phyloP scores from a whole-genome alignment of 2,888 invertebrate species.

The Drosophila cracens region DNA sequence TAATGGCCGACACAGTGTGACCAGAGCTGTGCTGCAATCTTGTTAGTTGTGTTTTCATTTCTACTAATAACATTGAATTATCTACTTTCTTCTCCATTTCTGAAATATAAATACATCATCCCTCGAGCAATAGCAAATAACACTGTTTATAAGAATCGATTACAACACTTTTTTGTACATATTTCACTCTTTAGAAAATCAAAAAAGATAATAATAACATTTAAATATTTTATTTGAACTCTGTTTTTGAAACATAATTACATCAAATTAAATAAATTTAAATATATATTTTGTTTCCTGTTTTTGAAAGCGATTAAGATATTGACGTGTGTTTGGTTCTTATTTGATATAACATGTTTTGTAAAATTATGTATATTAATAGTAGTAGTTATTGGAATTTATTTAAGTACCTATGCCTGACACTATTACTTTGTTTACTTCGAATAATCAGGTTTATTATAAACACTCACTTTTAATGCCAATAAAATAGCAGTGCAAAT shows the following conservation, averaged over 20 bases:
- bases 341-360: too few relatives aligned
- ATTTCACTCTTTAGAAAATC: neutral
- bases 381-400: neutral
- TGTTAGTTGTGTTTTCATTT: neutral
- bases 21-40: slow-evolving; percentile 19
- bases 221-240: neutral
- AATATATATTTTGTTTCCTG: neutral
- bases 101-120: neutral
- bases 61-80: neutral
- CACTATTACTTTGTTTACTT: neutral
- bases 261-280: neutral
- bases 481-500: neutral
- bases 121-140: neutral
- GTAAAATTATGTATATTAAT: neutral
- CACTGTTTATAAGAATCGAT: neutral
- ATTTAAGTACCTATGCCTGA: neutral
- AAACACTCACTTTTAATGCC: neutral
- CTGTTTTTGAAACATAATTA: neutral
- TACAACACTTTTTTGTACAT: neutral
- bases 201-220: neutral
- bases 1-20: slow-evolving; percentile 20
- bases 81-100: neutral
- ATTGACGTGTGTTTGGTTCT: neutral
- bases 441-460: neutral
- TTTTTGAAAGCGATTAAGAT: neutral